phyloP scores from a whole-genome alignment of 2,888 invertebrate species.

The Julus scandinavius region DNA sequence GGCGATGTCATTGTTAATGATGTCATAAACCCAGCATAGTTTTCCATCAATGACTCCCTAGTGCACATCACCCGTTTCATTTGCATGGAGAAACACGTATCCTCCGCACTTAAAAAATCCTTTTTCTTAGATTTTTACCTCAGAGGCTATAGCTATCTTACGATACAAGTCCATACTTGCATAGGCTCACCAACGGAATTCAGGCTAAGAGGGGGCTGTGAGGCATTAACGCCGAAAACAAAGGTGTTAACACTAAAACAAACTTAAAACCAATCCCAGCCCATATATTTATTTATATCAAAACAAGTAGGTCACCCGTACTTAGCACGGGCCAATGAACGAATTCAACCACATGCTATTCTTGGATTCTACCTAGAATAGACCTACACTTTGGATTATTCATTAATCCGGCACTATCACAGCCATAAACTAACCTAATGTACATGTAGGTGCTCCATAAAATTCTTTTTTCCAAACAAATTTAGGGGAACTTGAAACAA shows the following conservation, averaged over 20 bases:
- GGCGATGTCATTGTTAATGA: conserved; percentile 46
- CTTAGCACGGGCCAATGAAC: not conserved
- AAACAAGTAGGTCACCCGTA: conserved; percentile 8
- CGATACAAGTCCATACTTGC: not conserved
- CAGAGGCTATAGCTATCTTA: not conserved
- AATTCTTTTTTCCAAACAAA: no score
- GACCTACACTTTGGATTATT: not conserved
- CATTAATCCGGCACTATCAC: not conserved
- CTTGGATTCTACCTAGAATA: not conserved
- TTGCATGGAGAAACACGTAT: conserved; percentile 43
- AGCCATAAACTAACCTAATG: no score
- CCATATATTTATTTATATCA: conserved; percentile 6
- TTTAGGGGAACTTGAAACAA: no score
- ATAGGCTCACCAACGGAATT: not conserved
- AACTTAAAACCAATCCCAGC: conserved; percentile 38
- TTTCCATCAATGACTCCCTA: conserved; percentile 45
- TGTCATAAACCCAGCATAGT: conserved; percentile 44
- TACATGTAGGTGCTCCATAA: no score
- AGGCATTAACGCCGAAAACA: conserved; percentile 6
- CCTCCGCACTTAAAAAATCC: conserved; percentile 16
- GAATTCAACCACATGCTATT: not conserved
- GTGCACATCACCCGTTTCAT: conserved; percentile 46
- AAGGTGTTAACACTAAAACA: conserved; percentile 17
- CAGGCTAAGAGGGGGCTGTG: not conserved
- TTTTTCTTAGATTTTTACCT: conserved; percentile 31